These are phyloP conservation scores for Hippolais icterina DNA, from an alignment of 2,113 vertebrate genomes.

Conservation along the genomic window DNA sequence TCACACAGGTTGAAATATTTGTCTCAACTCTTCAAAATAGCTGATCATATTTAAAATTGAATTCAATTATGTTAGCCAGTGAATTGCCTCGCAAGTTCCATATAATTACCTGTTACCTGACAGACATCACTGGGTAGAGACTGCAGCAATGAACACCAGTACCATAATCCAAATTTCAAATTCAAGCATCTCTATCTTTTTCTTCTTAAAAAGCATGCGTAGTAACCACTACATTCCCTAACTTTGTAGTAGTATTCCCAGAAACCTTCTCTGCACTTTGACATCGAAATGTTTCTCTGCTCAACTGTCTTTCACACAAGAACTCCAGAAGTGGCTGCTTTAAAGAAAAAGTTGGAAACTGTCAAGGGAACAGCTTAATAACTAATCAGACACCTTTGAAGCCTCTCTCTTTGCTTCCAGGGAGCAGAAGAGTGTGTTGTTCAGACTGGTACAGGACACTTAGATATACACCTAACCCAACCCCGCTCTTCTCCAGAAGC, in stretches of 20 bases:
- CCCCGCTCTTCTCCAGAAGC: neutral
- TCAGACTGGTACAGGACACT: neutral
- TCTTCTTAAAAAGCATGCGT: accelerated
- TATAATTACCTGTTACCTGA: neutral
- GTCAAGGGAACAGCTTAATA: neutral
- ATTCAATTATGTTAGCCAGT: neutral
- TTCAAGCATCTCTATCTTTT: neutral
- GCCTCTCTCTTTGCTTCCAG: neutral
- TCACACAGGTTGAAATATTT: neutral
- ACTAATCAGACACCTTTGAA: neutral
- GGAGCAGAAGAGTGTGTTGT: neutral
- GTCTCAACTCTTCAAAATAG: neutral
- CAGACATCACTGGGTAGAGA: neutral
- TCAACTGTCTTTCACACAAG: neutral
- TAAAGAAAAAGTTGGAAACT: neutral
- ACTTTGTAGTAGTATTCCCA: neutral
- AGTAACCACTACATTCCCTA: neutral
- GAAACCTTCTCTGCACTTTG: neutral
- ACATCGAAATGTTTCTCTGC: neutral
- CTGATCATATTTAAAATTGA: neutral
- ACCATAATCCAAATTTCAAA: neutral
- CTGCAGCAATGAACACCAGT: neutral
- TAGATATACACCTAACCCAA: neutral
- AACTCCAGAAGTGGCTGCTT: neutral
- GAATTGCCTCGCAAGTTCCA: neutral